Evolutionary conservation across 2,888 invertebrate genomes (phyloP).

Genomic region (Drosophila leonis): DNA sequence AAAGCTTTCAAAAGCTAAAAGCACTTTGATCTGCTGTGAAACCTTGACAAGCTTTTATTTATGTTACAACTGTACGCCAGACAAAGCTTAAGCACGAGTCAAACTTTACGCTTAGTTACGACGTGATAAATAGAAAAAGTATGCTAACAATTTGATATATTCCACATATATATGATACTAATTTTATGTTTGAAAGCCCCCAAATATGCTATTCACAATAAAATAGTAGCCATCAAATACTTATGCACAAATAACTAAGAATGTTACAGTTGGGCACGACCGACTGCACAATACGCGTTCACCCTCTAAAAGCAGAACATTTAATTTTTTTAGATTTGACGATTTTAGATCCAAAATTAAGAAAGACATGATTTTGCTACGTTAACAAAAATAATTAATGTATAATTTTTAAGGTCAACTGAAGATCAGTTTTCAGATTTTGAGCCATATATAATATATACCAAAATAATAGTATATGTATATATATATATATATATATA

Average conservation of each 20-base stretch:
- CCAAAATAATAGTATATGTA: no score
- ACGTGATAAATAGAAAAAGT: slow-evolving; percentile 23
- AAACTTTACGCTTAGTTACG: slow-evolving; percentile 1
- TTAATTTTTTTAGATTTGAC: no score
- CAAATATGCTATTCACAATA: slow-evolving; percentile 30
- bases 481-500: no score
- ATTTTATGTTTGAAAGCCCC: slow-evolving; percentile 14
- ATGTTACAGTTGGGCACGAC: neutral
- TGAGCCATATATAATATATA: no score
- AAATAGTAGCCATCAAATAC: neutral
- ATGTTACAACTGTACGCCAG: neutral
- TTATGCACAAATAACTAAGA: neutral
- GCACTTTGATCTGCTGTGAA: neutral
- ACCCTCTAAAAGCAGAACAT: no score
- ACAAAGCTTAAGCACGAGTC: neutral
- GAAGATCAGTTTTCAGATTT: no score
- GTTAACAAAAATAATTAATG: no score
- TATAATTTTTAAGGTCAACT: no score
- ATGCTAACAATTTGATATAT: slow-evolving; percentile 23
- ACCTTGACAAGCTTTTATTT: neutral
- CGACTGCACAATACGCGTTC: neutral
- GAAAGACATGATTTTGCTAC: no score
- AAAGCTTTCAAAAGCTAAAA: neutral
- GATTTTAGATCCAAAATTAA: no score
- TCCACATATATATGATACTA: neutral